A percentile compares a stretch with the other conserved stretches of the same genome.
phyloP scores from a whole-genome alignment of 2,888 invertebrate species.

The Napeogenes inachia region DNA sequence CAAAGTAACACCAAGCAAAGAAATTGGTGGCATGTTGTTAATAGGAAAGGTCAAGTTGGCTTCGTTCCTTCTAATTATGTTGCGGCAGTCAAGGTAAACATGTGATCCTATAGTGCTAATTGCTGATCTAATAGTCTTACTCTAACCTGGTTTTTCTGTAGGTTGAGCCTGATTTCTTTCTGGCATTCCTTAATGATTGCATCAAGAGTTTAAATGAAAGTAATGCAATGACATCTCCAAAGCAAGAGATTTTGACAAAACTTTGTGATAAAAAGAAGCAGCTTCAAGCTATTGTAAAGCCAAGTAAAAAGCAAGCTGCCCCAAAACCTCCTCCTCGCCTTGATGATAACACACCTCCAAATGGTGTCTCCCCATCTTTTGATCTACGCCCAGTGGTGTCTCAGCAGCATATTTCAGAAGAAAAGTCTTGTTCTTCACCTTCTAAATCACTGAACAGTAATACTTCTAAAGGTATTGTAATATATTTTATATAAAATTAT shows the following conservation, averaged over 20 bases:
- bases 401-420: slow-evolving; percentile 67
- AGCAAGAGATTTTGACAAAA: slow-evolving; percentile 79
- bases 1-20: slow-evolving; percentile 87
- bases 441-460: slow-evolving; percentile 46
- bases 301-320: slow-evolving; percentile 58
- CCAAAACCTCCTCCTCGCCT: slow-evolving; percentile 67
- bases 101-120: neutral
- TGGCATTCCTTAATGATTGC: slow-evolving; percentile 84
- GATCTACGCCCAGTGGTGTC: slow-evolving; percentile 68
- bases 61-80: slow-evolving; percentile 94
- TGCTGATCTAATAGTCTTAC: neutral
- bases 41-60: slow-evolving; percentile 87
- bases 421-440: slow-evolving; percentile 51
- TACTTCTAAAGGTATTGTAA: slow-evolving; percentile 45
- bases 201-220: slow-evolving; percentile 77
- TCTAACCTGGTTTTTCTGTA: slow-evolving; percentile 37
- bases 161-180: slow-evolving; percentile 84
- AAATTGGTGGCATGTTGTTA: slow-evolving; percentile 94
- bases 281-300: slow-evolving; percentile 64
- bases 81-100: slow-evolving; percentile 82
- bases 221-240: slow-evolving; percentile 63
- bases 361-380: slow-evolving; percentile 70
- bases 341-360: slow-evolving; percentile 65
- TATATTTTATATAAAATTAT: slow-evolving; percentile 8
- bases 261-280: slow-evolving; percentile 82